phyloP scores from a whole-genome alignment of 2,888 invertebrate genomes.

The Ischnus inquisitorius region DNA sequence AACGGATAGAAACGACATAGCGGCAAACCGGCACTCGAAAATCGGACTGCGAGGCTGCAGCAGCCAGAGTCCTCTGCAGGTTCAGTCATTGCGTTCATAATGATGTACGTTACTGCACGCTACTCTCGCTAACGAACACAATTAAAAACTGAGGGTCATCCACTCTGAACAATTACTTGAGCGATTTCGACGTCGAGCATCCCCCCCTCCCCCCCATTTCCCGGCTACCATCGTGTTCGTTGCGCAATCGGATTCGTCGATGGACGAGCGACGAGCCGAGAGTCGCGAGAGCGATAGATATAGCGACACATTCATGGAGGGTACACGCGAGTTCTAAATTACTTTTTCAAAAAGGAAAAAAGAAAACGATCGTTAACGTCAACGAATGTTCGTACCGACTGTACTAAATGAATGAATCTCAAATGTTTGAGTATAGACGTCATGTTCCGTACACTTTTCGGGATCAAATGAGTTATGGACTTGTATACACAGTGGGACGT shows the following conservation, averaged over 20 bases:
- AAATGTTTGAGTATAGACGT: not conserved
- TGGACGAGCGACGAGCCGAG: conserved; percentile 47
- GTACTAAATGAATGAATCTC: not conserved
- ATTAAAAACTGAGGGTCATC: conserved; percentile 74
- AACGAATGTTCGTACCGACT: conserved; percentile 3
- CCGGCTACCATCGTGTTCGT: conserved; percentile 28
- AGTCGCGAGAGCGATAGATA: conserved; percentile 20
- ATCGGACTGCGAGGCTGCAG: conserved; percentile 39
- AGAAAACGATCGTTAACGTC: not conserved
- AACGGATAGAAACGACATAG: not conserved
- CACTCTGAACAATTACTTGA: conserved; percentile 73
- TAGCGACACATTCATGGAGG: conserved; percentile 37
- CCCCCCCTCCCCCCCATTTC: conserved; percentile 5
- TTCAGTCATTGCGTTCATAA: conserved; percentile 66
- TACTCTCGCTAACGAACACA: conserved; percentile 74
- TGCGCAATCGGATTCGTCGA: conserved; percentile 57
- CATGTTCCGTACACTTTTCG: not conserved
- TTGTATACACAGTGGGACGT: conserved; percentile 10
- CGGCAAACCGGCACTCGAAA: conserved; percentile 58
- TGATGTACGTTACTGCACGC: conserved; percentile 73
- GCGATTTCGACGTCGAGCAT: conserved; percentile 67
- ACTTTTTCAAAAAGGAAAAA: conserved; percentile 31
- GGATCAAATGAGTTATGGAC: conserved; percentile 16
- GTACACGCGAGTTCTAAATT: conserved; percentile 20
- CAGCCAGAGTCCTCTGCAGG: conserved; percentile 21